Evolutionary conservation across 2,113 vertebrate genomes (phyloP).

Genomic region (Mesoclemmys tuberculata): DNA sequence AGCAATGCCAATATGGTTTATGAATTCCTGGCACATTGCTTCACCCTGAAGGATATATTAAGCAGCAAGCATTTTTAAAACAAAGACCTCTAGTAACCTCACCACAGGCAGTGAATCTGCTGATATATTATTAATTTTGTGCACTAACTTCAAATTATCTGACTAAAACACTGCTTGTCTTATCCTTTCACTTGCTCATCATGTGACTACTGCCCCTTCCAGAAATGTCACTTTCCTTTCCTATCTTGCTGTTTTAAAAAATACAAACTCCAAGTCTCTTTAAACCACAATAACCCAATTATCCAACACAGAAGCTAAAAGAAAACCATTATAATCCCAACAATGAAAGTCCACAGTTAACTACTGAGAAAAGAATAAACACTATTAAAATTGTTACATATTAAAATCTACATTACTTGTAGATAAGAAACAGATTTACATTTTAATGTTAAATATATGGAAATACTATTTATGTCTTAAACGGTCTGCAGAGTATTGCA

Average conservation of each 20-base stretch:
- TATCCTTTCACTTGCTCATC: background rate
- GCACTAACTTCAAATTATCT: slow-evolving; percentile 17
- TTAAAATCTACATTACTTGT: background rate
- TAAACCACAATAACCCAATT: background rate
- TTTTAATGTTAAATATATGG: background rate
- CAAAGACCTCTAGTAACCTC: slow-evolving; percentile 28
- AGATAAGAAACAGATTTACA: background rate
- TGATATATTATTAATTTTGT: slow-evolving; percentile 39
- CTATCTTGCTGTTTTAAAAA: background rate
- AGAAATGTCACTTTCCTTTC: background rate
- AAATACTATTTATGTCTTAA: background rate
- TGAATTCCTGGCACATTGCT: slow-evolving; percentile 40
- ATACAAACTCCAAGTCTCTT: background rate
- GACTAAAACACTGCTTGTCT: background rate
- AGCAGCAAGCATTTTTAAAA: slow-evolving; percentile 25
- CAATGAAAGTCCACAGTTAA: background rate
- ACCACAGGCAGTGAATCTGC: slow-evolving; percentile 14
- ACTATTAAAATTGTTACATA: background rate
- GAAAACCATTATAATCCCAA: background rate
- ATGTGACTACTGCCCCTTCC: background rate
- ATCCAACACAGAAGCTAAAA: background rate
- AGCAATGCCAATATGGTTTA: slow-evolving; percentile 34
- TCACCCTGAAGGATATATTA: slow-evolving; percentile 33
- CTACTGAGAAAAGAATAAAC: background rate
- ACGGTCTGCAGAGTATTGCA: background rate